Conservation (phyloP, 2,888 invertebrate species). For the Mimachlamys varia region DNA sequence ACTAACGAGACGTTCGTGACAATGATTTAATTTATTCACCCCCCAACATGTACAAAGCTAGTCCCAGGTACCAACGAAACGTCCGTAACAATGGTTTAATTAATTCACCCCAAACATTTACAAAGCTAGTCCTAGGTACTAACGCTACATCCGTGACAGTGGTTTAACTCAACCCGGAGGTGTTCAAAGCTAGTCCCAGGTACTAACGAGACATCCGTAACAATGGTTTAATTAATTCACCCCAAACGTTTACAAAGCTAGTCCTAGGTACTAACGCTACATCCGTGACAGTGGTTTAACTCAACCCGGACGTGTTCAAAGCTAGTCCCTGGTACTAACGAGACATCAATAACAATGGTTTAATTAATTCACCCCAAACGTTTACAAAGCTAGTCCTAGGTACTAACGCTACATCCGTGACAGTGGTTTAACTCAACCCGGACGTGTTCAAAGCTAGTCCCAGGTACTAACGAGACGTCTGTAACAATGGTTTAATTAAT, state of each 20-base stretch:
- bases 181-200: conserved; percentile 85
- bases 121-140: conserved; percentile 80
- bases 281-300: too few species aligned
- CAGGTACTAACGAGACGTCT: conserved; percentile 54
- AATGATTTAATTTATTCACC: conserved; percentile 79
- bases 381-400: conserved; percentile 85
- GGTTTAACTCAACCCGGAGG: conserved; percentile 89
- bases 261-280: conserved; percentile 62
- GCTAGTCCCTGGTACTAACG: too few species aligned
- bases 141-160: too few species aligned
- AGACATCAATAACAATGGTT: too few species aligned
- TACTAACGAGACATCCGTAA: conserved; percentile 38
- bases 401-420: conserved; percentile 39
- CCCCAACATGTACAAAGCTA: conserved; percentile 90
- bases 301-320: too few species aligned
- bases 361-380: conserved; percentile 96
- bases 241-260: conserved; percentile 90
- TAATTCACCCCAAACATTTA: conserved; percentile 95
- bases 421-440: conserved; percentile 86
- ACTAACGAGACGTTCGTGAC: not conserved
- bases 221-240: too few species aligned
- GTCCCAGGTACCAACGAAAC: conserved; percentile 62
- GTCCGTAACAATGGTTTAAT: too few species aligned
- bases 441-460: conserved; percentile 88
- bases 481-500: too few species aligned